A percentile compares a stretch with the other conserved stretches of the same genome.
Evolutionary conservation across 2,888 invertebrate genomes (phyloP).

Genomic region (Drosophila ezoana): DNA sequence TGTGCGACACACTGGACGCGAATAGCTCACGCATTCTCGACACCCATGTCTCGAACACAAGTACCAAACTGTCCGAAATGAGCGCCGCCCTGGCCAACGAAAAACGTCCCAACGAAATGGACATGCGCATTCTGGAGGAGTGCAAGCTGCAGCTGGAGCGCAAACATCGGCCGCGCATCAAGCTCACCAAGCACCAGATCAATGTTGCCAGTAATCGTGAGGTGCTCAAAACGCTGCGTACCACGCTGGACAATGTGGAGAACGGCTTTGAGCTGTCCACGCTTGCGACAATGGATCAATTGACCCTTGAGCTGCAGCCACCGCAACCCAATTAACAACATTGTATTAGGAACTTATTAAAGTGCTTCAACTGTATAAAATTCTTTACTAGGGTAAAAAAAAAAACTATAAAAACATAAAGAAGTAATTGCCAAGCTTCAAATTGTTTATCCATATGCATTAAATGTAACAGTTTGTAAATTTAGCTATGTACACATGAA

Average conservation of each 20-base stretch:
- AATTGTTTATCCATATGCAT: too few species aligned
- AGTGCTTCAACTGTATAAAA: background rate
- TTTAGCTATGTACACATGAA: too few species aligned
- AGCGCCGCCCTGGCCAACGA: conserved; percentile 48
- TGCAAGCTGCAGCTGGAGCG: conserved; percentile 32
- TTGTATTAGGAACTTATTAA: background rate
- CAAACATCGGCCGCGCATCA: conserved; percentile 27
- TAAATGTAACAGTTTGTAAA: too few species aligned
- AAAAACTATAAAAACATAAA: too few species aligned
- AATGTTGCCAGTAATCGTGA: conserved; percentile 64
- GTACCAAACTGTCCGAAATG: conserved; percentile 39
- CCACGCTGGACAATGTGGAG: conserved; percentile 61
- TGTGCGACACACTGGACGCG: conserved; percentile 48
- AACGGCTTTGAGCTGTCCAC: conserved; percentile 69
- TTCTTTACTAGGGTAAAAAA: background rate
- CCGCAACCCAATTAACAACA: background rate
- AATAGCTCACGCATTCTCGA: conserved; percentile 24
- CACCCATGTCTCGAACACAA: conserved; percentile 17
- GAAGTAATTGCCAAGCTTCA: too few species aligned
- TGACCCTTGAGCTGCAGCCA: conserved; percentile 52
- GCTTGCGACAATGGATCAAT: conserved; percentile 67
- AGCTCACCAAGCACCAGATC: conserved; percentile 36
- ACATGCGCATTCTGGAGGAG: conserved; percentile 39
- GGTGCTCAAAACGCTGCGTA: conserved; percentile 57
- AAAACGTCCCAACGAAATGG: conserved; percentile 54